Conservation (phyloP, 2,888 invertebrate genomes). For the Girardia tigrina region DNA sequence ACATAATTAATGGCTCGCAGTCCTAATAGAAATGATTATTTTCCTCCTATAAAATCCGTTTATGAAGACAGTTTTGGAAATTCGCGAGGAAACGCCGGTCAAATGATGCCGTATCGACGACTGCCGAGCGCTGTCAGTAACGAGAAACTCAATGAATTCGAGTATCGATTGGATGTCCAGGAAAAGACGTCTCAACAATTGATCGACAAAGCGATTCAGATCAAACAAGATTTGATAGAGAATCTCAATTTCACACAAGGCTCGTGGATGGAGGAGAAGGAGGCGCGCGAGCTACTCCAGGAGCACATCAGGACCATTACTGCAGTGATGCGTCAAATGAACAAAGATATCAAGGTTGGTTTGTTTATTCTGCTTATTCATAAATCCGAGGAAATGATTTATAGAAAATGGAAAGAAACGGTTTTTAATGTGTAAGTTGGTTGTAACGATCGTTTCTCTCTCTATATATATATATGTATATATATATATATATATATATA, state of each 20-base stretch:
- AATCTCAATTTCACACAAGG: constrained; percentile 47
- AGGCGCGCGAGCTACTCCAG: constrained; percentile 44
- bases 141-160: constrained; percentile 41
- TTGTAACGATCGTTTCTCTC: constrained; percentile 16
- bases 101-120: neutral
- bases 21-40: neutral
- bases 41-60: neutral
- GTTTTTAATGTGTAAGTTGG: no score
- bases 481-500: no score
- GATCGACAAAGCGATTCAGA: constrained; percentile 42
- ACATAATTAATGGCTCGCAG: neutral
- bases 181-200: constrained; percentile 44
- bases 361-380: no score
- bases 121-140: neutral
- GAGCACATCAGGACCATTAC: constrained; percentile 50
- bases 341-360: constrained; percentile 44
- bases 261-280: constrained; percentile 48
- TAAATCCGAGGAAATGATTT: no score
- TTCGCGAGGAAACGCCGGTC: neutral
- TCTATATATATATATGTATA: no score
- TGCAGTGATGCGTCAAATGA: constrained; percentile 46
- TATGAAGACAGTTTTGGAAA: neutral
- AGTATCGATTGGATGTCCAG: constrained; percentile 43
- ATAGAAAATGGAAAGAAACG: no score
- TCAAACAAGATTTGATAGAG: constrained; percentile 44